Evolutionary conservation across 92 coral and sea anemone species (phyloP).

Genomic region (Palythoa heliodiscus): DNA sequence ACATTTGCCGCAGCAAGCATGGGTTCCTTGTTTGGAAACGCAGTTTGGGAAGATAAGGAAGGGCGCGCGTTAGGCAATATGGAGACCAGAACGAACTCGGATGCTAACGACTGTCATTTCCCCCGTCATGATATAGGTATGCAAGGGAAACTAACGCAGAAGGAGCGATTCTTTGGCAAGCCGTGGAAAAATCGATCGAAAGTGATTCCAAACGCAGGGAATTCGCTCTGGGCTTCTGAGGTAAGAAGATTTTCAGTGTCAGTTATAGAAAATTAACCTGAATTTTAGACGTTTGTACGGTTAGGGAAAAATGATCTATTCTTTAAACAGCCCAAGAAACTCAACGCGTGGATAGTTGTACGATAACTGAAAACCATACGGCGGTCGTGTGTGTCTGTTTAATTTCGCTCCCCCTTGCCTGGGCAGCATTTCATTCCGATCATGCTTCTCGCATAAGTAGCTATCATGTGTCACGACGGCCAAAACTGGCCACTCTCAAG

Average conservation of each 20-base stretch:
- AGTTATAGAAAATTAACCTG: neutral
- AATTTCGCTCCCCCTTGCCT: conserved; percentile 12
- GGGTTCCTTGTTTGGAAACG: conserved; percentile 59
- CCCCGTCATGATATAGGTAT: conserved; percentile 59
- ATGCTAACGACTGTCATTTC: conserved; percentile 30
- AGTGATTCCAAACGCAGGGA: conserved; percentile 94
- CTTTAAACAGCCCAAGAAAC: conserved; percentile 21
- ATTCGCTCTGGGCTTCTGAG: conserved; percentile 94
- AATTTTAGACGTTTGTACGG: neutral
- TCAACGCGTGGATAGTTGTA: conserved; percentile 44
- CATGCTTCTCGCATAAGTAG: conserved; percentile 52
- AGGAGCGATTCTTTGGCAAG: conserved; percentile 89
- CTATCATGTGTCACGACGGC: conserved; percentile 67
- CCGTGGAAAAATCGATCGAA: conserved; percentile 94
- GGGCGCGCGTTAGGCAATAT: conserved; percentile 22
- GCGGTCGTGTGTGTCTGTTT: conserved; percentile 38
- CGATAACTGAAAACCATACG: conserved; percentile 47
- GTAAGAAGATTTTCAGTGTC: conserved; percentile 42
- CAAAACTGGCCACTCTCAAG: neutral
- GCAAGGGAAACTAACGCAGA: conserved; percentile 81
- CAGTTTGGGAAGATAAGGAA: conserved; percentile 18
- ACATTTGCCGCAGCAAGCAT: conserved; percentile 60
- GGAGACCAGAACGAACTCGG: conserved; percentile 20
- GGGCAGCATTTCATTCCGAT: conserved; percentile 57
- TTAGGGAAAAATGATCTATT: neutral